A percentile compares a stretch with the other conserved stretches of the same genome.
Evolutionary conservation across 1,140 invertebrate genomes (phyloP).

Genomic region (Hyles vespertilio): DNA sequence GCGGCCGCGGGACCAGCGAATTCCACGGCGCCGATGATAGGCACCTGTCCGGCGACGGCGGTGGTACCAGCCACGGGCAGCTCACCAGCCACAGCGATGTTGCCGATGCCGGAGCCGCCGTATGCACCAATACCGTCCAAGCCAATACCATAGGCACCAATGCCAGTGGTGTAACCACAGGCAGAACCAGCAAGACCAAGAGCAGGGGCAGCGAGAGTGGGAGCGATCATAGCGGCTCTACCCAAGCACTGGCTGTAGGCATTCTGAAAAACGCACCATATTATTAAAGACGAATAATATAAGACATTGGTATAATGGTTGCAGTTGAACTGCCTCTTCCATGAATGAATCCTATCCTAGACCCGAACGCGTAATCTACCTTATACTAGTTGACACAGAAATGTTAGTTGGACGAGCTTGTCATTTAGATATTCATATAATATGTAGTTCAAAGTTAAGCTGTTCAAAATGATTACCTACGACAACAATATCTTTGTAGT

Average conservation of each 20-base stretch:
- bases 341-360: too few relatives aligned
- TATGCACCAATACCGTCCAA: constrained; percentile 19
- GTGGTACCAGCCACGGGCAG: constrained; percentile 35
- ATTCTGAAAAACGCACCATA: background rate
- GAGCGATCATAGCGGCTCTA: background rate
- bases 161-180: background rate
- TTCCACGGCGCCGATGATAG: constrained; percentile 13
- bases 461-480: too few relatives aligned
- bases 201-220: background rate
- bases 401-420: too few relatives aligned
- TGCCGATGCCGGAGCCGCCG: constrained; percentile 38
- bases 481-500: too few relatives aligned
- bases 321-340: too few relatives aligned
- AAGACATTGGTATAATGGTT: too few relatives aligned
- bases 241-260: background rate
- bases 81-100: constrained; percentile 40
- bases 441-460: too few relatives aligned
- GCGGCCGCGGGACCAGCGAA: constrained; percentile 10
- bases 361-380: too few relatives aligned
- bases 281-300: background rate
- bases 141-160: constrained; percentile 3
- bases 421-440: too few relatives aligned
- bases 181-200: background rate
- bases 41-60: constrained; percentile 15
- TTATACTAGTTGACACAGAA: too few relatives aligned